Evolutionary conservation across 2,888 invertebrate genomes (phyloP).

Genomic region (Scelioninae gen. 2): DNA sequence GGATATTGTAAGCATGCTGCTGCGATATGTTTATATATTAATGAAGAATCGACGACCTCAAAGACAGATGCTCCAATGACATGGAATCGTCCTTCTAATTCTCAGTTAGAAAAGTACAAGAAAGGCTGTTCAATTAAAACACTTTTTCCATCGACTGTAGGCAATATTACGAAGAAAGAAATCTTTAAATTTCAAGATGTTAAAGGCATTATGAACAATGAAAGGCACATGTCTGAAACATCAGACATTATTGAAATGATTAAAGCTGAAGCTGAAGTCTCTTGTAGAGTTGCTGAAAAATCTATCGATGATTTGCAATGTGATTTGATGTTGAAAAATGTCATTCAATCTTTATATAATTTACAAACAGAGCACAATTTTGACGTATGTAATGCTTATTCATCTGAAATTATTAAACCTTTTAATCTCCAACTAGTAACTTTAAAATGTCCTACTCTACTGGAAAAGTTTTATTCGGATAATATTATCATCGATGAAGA

Average conservation of each 20-base stretch:
- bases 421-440: too few relatives aligned
- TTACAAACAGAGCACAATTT: too few relatives aligned
- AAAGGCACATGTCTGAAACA: slow-evolving; percentile 4
- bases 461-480: slow-evolving; percentile 1
- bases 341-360: too few relatives aligned
- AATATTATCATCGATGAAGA: slow-evolving; percentile 16
- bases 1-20: too few relatives aligned
- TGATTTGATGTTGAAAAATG: slow-evolving; percentile 1
- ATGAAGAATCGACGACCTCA: slow-evolving; percentile 40
- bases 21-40: slow-evolving; percentile 45
- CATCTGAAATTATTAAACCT: too few relatives aligned
- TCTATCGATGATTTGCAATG: neutral
- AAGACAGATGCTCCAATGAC: slow-evolving; percentile 45
- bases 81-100: slow-evolving; percentile 39
- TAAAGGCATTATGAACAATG: slow-evolving; percentile 5
- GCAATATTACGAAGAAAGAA: slow-evolving; percentile 1
- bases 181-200: slow-evolving; percentile 21
- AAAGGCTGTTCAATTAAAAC: slow-evolving; percentile 32
- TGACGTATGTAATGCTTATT: too few relatives aligned
- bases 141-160: slow-evolving; percentile 19
- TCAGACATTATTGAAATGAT: slow-evolving; percentile 8
- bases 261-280: slow-evolving; percentile 6
- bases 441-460: too few relatives aligned
- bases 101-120: slow-evolving; percentile 43
- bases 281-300: slow-evolving; percentile 3